Base-by-base conservation (phyloP, 2,797 vertebrate species). In the Thripadectes ignobilis region DNA sequence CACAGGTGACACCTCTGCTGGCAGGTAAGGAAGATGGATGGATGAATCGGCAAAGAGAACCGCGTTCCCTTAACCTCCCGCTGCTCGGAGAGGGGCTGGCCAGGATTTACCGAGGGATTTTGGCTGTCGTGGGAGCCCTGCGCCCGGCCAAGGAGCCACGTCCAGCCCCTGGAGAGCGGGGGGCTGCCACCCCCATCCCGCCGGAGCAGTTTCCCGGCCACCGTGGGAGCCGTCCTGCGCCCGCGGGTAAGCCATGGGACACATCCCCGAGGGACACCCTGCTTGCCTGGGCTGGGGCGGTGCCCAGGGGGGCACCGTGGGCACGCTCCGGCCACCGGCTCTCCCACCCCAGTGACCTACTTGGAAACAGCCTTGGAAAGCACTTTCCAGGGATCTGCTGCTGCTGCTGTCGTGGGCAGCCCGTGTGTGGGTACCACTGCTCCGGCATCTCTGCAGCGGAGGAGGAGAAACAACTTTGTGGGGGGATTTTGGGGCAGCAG, bases 21-120 rank as follows among this genome's bases (percentile, higher is more conserved):
- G 88, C 92, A 39, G 94, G 87, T 14, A 34, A 74, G 62, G 71
- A 57, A 69, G 91, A 72, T 88, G 95, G 92, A 95, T 92, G 96
- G 67, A 96, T 93, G 95, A 96, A 92, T 94, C 82, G 79, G 46
- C 93, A 92, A 84, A 65, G 91, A 51, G 84, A 85, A 27, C 73
- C 51, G 7, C 66, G 73, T 30, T 88, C 79, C 73, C 61, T 85
- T 61, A 78, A 91, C 80, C 78, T 91, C 36, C 80, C 23, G 9
- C 85, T 91, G 86, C 88, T 94, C 8, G 49, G 84, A 49, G 86
- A 88, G 89, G 94, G 88, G 67, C 84, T 95, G 13, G 63, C 89
- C 61, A 68, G 96, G 95, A 89, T 95, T 87, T 96, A 92, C 87
- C 80, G 71, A 8, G 89, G 88, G 58, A 86, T 96, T 26, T 88